These are phyloP conservation scores for Acanthurus lineatus DNA, from an alignment of 2,797 vertebrate species.

Conservation along the genomic window DNA sequence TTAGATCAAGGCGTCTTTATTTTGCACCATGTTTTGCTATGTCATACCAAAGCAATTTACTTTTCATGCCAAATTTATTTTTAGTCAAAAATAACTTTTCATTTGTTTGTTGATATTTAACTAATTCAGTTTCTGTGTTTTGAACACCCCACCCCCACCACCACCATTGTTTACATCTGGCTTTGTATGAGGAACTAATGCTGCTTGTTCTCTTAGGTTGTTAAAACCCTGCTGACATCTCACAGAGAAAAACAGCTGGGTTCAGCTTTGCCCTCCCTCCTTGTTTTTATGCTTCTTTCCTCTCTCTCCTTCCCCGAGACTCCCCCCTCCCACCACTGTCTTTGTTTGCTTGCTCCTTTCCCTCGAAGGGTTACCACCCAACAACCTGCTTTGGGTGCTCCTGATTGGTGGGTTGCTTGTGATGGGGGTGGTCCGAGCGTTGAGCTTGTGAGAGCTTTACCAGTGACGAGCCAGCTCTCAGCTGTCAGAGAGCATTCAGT, in stretches of 20 bases:
- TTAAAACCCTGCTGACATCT: slow-evolving; percentile 36
- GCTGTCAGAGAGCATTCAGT: slow-evolving; percentile 69
- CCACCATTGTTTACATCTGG: not conserved
- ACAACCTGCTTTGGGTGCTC: slow-evolving; percentile 63
- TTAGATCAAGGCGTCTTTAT: not conserved
- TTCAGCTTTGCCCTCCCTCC: slow-evolving; percentile 49
- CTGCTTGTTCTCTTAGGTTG: slow-evolving; percentile 42
- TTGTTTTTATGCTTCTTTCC: slow-evolving; percentile 58
- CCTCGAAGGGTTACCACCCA: slow-evolving; percentile 78
- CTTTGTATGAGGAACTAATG: slow-evolving; percentile 26
- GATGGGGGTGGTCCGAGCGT: slow-evolving; percentile 63
- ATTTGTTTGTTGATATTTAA: slow-evolving; percentile 20
- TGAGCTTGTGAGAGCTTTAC: slow-evolving; percentile 71
- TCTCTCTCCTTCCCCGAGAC: slow-evolving; percentile 52
- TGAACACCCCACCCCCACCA: not conserved
- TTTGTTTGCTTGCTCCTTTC: slow-evolving; percentile 81
- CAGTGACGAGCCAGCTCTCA: slow-evolving; percentile 68
- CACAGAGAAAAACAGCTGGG: slow-evolving; percentile 66
- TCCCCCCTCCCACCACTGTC: slow-evolving; percentile 59
- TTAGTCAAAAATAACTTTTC: not conserved
- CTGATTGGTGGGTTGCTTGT: slow-evolving; percentile 77
- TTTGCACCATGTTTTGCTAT: not conserved
- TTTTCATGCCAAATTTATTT: not conserved
- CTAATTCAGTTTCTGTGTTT: not conserved
- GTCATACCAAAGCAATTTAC: not conserved